Evolutionary conservation across 35 echinoderm and acorn worm genomes (phyloP), one percentile per base, ranked within the genome.

Genomic region (Stichopus chloronotus): DNA sequence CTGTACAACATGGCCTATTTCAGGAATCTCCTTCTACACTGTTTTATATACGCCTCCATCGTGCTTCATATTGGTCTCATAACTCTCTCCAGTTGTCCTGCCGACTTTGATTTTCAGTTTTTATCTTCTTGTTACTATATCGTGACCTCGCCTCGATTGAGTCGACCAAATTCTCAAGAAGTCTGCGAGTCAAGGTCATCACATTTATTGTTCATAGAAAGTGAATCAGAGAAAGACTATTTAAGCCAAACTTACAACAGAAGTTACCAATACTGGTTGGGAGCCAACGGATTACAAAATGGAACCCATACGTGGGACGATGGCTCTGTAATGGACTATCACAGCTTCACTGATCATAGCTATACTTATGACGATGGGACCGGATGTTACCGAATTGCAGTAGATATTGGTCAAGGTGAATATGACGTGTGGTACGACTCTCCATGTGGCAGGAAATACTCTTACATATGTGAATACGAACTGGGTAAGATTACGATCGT

Each of bases 401-500:
- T 52, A 14, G 52, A 19, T 54, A 52, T 43, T 10, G 17, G 55
- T 54, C 8, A 5, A 6, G 22, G 22, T 43, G 22, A 25, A 80
- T 19, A 9, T 16, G 79, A 55, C 55, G 16, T 55, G 0, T 82
- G 79, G 79, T 19, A 55, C 52, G 79, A 82, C 17, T 17, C 8
- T 8, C 14, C 43, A 82, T 82, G 79, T 25, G 9, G 8, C 16
- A 12, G 8, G 6, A 82, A 19, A 4, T 54, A 54, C 24, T 13
- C n/a, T 16, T 82, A 82, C 79, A 82, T 82, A 5, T 82, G 79
- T 82, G 79, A 82, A 82, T 82, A 53, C 53, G 30, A 82, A 16
- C 17, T 82, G 52, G 79, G 79, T 82, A 82, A 9, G 79, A 54
- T 8, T 16, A 82, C 76, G 30, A 43, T 43, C 30, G 30, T 43